Conservation (phyloP, 53 echinoderm and acorn worm species). For the Luidia sarsii region DNA sequence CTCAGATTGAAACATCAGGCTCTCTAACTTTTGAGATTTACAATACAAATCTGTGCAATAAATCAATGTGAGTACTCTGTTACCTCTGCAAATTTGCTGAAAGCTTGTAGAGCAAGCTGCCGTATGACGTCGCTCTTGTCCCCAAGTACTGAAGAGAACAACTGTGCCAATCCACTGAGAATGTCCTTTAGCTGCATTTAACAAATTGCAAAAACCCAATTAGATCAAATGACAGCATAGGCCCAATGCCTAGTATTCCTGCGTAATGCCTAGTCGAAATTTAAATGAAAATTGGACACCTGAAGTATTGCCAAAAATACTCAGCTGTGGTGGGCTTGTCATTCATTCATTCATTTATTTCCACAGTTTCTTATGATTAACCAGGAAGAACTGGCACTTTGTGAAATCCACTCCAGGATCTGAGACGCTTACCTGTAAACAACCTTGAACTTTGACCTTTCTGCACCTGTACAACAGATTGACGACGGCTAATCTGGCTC, state of each 20-base stretch:
- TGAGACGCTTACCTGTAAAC: constrained; percentile 18
- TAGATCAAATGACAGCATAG: no score
- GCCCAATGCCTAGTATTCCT: no score
- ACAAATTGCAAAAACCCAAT: no score
- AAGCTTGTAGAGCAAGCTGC: constrained; percentile 79
- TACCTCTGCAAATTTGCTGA: constrained; percentile 96
- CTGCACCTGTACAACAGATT: constrained; percentile 37
- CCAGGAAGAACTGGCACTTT: no score
- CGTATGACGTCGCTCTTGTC: constrained; percentile 66
- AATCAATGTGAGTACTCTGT: neutral
- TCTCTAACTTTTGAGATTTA: no score
- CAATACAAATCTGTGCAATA: neutral
- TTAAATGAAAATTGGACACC: no score
- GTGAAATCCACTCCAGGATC: no score
- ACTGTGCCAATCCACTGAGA: constrained; percentile 50
- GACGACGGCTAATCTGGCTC: constrained; percentile 15
- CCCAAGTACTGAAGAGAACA: constrained; percentile 72
- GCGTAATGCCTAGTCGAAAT: no score
- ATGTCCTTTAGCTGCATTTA: constrained; percentile 65
- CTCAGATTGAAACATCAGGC: no score
- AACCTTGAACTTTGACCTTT: constrained; percentile 49
- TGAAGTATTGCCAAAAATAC: no score
- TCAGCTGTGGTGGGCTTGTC: no score
- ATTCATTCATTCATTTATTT: neutral
- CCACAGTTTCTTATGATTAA: no score